Conservation (phyloP, 2,113 vertebrate species). For the Tychaedon coryphoeus region DNA sequence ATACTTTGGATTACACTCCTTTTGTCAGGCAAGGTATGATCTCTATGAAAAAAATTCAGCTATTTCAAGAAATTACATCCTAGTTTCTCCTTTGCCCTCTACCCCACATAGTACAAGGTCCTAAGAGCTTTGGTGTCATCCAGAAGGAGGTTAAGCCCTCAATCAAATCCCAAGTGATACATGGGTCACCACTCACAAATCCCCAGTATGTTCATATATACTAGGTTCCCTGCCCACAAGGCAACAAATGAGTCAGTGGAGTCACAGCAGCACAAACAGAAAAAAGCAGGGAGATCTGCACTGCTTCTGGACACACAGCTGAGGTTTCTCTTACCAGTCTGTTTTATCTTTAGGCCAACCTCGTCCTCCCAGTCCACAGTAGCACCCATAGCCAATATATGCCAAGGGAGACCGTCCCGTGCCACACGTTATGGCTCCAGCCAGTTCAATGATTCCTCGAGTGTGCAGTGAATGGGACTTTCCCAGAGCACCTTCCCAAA, state of each 20-base stretch:
- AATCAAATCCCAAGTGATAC: not conserved
- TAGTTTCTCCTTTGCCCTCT: not conserved
- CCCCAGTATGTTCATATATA: not conserved
- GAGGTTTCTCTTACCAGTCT: slow-evolving; percentile 80
- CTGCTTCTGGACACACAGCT: not conserved
- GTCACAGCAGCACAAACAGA: not conserved
- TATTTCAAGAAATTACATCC: not conserved
- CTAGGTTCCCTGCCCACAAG: not conserved
- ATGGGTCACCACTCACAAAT: not conserved
- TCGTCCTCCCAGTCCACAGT: slow-evolving; percentile 85
- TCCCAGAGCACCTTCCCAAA: slow-evolving; percentile 48
- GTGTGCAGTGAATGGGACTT: slow-evolving; percentile 69
- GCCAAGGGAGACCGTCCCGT: slow-evolving; percentile 77
- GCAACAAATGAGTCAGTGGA: not conserved
- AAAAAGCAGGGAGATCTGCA: not conserved
- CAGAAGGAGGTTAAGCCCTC: not conserved
- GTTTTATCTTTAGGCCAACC: slow-evolving; percentile 83
- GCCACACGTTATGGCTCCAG: slow-evolving; percentile 81
- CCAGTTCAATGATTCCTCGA: slow-evolving; percentile 82
- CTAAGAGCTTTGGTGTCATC: not conserved
- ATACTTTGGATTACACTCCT: not conserved
- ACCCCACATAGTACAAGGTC: not conserved
- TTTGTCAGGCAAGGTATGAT: not conserved
- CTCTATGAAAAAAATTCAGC: not conserved
- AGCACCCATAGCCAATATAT: slow-evolving; percentile 86